Percentiles rank a stretch among this genome's conserved stretches.
Evolutionary conservation across 1,140 invertebrate species (phyloP).

Genomic region (Hyphantria cunea): DNA sequence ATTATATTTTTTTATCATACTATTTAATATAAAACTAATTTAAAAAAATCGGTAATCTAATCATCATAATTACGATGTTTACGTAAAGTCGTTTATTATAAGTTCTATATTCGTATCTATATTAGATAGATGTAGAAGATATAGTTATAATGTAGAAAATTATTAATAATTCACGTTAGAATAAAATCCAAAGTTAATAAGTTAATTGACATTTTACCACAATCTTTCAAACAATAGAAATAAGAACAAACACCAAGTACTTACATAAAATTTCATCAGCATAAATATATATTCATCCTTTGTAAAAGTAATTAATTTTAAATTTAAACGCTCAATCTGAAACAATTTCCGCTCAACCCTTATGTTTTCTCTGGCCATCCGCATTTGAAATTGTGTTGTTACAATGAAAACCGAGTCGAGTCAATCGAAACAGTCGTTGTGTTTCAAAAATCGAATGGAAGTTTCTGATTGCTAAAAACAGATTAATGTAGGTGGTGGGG

Average conservation of each 20-base stretch:
- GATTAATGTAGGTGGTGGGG: no score
- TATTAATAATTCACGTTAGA: no score
- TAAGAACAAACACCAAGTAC: background rate
- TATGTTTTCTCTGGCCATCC: conserved; percentile 25
- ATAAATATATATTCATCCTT: conserved; percentile 20
- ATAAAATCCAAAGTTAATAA: no score
- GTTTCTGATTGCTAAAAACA: background rate
- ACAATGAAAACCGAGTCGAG: conserved; percentile 18
- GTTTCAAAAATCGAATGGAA: conserved; percentile 15
- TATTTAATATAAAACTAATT: no score
- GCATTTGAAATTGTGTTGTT: conserved; percentile 2
- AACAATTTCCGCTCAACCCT: conserved; percentile 21
- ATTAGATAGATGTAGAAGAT: no score
- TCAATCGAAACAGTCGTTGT: conserved; percentile 21
- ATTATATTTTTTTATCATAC: no score
- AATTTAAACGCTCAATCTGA: conserved; percentile 24
- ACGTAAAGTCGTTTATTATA: no score
- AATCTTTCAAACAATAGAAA: background rate
- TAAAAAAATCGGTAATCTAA: no score
- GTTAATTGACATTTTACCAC: no score
- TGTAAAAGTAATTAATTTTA: conserved; percentile 19
- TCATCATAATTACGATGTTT: no score
- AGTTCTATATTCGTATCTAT: no score
- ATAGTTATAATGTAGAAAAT: no score
- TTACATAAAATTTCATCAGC: conserved; percentile 7